Evolutionary conservation across 2,888 invertebrate genomes (phyloP), one percentile per base, ranked within the genome.

Genomic region (Agrochola lychnidis): DNA sequence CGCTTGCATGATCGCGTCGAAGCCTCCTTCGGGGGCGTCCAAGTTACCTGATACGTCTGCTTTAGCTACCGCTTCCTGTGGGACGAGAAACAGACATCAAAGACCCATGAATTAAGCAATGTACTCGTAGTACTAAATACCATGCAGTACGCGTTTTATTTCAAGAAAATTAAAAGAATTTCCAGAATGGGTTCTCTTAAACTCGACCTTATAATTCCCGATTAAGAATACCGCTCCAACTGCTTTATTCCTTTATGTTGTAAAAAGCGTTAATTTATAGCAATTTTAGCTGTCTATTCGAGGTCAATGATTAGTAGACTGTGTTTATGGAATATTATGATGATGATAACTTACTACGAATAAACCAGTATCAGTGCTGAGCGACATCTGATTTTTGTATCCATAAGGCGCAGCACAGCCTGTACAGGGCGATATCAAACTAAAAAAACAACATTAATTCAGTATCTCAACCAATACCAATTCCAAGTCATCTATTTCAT

Each of bases 1-100:
- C 0, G 99, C 99, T 96, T 99, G 99, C 99, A 99, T 99, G 85
- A 99, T 99, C 48, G 99, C 99, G 97, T 99, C 99, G 94, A 99
- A 99, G 14, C 99, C 99, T 76, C 99, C 99, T 95, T 99, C 99
- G 0, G 99, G 99, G 0, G 99, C 99, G 96, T 99, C 99, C 92
- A 99, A 96, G 96, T 99, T 99, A 80, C 99, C 99, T 7, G 99
- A 99, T 45, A 99, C 99, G 75, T 98, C 97, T 0, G 99, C 98
- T 79, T 97, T 96, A 75, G 97, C 97, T 71, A 99, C 99, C 90
- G 98, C 98, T 91, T 96, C 96, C 98, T 98, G 91, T 66, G 7
- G 22, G 6, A 67, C 22, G 36, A n/a, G 40, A 68, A 14, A 30
- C 2, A 48, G n/a, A 45, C 22, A 70, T 67, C 14, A 40, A 51